Evolutionary conservation across 1,140 invertebrate species (phyloP).

Genomic region (Sinella curviseta): DNA sequence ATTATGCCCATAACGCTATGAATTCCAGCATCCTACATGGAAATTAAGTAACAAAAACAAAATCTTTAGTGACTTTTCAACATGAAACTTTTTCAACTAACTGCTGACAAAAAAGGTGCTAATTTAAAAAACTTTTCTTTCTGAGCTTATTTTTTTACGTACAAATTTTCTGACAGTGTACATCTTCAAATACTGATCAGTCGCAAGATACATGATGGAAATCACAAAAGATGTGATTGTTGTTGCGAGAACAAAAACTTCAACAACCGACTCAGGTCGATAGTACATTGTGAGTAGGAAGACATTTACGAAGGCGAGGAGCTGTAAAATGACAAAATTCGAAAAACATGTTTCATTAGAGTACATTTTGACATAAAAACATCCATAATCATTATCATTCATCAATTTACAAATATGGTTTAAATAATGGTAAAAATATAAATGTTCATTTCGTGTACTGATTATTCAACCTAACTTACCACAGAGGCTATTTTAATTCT

Average conservation of each 20-base stretch:
- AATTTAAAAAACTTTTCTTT: background rate
- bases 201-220: conserved; percentile 27
- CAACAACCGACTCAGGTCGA: conserved; percentile 11
- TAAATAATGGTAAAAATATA: background rate
- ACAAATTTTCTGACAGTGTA: conserved; percentile 26
- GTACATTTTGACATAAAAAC: background rate
- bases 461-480: conserved; percentile 21
- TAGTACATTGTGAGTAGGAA: conserved; percentile 24
- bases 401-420: background rate
- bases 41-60: background rate
- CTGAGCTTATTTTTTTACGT: background rate
- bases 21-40: conserved; percentile 9
- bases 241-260: conserved; percentile 20
- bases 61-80: background rate
- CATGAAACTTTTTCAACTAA: no score
- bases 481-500: conserved; percentile 22
- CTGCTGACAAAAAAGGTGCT: background rate
- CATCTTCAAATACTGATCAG: conserved; percentile 21
- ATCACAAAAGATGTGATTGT: background rate
- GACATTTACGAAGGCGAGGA: conserved; percentile 22
- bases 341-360: background rate
- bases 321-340: conserved; percentile 5
- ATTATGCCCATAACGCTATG: conserved; percentile 1
- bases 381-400: background rate
- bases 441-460: background rate